phyloP scores from a whole-genome alignment of 2,113 vertebrate species.

The Dicrurus megarhynchus region DNA sequence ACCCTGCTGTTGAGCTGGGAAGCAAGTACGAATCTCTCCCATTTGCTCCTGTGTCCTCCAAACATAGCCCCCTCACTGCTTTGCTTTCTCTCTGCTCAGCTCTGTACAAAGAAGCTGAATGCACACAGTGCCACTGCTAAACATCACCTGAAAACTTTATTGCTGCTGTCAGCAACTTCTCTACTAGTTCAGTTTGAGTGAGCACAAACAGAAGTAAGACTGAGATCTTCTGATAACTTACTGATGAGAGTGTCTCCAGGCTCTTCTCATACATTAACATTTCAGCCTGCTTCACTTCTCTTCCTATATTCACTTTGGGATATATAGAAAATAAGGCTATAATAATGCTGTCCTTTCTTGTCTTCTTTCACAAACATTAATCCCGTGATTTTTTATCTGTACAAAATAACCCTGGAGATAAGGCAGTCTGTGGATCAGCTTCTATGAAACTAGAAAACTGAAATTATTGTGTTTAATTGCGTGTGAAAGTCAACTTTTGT shows the following conservation, averaged over 20 bases:
- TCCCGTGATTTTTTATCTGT: slow-evolving; percentile 58
- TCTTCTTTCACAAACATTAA: slow-evolving; percentile 65
- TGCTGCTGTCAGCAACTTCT: slow-evolving; percentile 16
- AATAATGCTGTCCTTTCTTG: slow-evolving; percentile 58
- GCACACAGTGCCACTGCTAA: not conserved
- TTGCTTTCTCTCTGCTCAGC: not conserved
- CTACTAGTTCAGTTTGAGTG: not conserved
- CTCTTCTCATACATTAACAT: slow-evolving; percentile 40
- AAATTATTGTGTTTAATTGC: slow-evolving; percentile 68
- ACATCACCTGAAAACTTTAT: not conserved
- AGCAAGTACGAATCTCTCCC: not conserved
- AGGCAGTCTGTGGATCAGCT: slow-evolving; percentile 50
- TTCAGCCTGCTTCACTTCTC: slow-evolving; percentile 8
- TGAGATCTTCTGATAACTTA: slow-evolving; percentile 21
- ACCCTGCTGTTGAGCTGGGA: not conserved
- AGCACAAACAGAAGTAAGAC: not conserved
- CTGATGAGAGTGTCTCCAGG: not conserved
- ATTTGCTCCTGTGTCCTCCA: not conserved
- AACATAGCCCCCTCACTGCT: not conserved
- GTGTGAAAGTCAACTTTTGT: slow-evolving; percentile 75
- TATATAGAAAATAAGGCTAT: slow-evolving; percentile 53
- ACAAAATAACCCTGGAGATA: slow-evolving; percentile 54
- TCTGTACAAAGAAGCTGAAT: not conserved
- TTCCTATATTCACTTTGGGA: slow-evolving; percentile 17
- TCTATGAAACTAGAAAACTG: slow-evolving; percentile 64